Evolutionary conservation across 2,113 vertebrate species (phyloP).

Genomic region (Pygoscelis adeliae): DNA sequence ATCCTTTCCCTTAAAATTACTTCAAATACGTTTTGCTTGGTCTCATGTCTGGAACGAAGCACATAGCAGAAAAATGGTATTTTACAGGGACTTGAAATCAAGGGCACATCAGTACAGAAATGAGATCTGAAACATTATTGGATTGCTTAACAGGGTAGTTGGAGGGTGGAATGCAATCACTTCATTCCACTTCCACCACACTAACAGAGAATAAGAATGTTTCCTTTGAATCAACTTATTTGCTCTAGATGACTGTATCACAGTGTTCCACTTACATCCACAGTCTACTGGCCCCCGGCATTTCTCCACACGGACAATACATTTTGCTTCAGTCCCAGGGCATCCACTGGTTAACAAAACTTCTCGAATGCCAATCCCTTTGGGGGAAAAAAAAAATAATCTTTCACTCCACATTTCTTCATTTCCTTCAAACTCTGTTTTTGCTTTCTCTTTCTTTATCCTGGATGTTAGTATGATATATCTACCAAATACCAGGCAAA

Average conservation of each 20-base stretch:
- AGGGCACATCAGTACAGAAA: background rate
- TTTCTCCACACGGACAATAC: slow-evolving; percentile 55
- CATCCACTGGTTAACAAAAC: slow-evolving; percentile 70
- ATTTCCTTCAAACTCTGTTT: background rate
- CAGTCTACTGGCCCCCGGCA: slow-evolving; percentile 39
- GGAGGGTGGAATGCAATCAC: background rate
- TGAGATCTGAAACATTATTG: background rate
- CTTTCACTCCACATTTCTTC: background rate
- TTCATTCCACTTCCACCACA: background rate
- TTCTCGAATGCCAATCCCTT: slow-evolving; percentile 66
- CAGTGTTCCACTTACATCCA: slow-evolving; percentile 55
- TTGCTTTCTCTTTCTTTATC: background rate
- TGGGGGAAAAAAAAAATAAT: background rate
- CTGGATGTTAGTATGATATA: background rate
- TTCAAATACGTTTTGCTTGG: background rate
- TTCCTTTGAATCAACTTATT: background rate
- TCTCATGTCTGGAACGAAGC: background rate
- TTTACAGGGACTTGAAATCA: background rate
- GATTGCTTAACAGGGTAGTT: background rate
- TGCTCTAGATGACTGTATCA: background rate
- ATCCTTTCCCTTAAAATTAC: background rate
- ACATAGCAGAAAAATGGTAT: background rate
- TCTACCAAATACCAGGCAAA: background rate
- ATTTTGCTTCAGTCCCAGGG: slow-evolving; percentile 66
- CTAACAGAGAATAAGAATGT: background rate